A percentile compares a stretch with the other conserved stretches of the same genome.
Conservation (phyloP, 1,140 invertebrate species). For the Drosophila pandora region DNA sequence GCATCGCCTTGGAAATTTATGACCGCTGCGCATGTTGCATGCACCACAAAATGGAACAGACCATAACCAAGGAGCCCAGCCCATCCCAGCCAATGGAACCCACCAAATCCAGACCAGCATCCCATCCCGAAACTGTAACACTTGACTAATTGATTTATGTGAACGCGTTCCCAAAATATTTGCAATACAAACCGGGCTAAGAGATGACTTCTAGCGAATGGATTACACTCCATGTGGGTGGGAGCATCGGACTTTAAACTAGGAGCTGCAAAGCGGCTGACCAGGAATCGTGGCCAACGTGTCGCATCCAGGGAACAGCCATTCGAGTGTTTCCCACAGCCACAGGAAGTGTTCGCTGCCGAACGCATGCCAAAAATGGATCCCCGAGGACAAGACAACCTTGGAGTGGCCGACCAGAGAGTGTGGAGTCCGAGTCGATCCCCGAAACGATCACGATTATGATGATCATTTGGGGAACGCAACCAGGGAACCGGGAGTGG, state of each 20-base stretch:
- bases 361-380: conserved; percentile 78
- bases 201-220: conserved; percentile 24
- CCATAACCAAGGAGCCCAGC: not conserved
- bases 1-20: conserved; percentile 62
- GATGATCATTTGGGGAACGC: conserved; percentile 64
- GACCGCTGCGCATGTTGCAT: conserved; percentile 51
- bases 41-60: conserved; percentile 10
- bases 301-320: conserved; percentile 57
- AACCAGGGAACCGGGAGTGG: conserved; percentile 4
- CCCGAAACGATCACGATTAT: conserved; percentile 73
- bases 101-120: conserved; percentile 10
- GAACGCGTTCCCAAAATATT: conserved; percentile 47
- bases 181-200: conserved; percentile 35
- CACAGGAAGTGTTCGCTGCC: conserved; percentile 76
- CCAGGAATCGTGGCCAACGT: conserved; percentile 34
- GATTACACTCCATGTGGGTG: conserved; percentile 37
- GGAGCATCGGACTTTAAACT: conserved; percentile 23
- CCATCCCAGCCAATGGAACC: conserved; percentile 15
- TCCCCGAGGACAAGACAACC: conserved; percentile 71
- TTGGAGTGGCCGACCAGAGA: conserved; percentile 23
- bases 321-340: conserved; percentile 72
- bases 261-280: not conserved
- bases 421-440: conserved; percentile 2
- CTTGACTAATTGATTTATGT: conserved; percentile 75
- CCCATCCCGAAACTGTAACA: conserved; percentile 53